phyloP scores from a whole-genome alignment of 2,113 vertebrate genomes.

The Albula glossodonta region DNA sequence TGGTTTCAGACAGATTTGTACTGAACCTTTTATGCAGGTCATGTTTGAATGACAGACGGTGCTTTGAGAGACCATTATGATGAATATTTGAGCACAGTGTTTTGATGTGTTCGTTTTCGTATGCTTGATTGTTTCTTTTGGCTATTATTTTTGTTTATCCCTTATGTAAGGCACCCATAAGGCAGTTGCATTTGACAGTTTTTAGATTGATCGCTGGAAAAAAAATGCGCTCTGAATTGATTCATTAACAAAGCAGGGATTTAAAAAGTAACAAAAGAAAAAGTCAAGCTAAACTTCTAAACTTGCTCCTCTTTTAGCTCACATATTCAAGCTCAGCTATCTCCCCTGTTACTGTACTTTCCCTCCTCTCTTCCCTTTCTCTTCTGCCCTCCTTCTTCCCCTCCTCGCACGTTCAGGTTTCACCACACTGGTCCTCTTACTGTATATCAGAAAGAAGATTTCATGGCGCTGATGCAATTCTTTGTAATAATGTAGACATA shows the following conservation, averaged over 20 bases:
- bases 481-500: constrained; percentile 39
- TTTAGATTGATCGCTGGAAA: too few relatives aligned
- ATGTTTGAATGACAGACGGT: background rate
- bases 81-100: background rate
- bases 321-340: background rate
- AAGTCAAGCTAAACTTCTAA: background rate
- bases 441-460: background rate
- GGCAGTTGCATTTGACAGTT: too few relatives aligned
- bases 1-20: background rate
- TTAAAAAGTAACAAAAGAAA: background rate
- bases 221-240: too few relatives aligned
- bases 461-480: constrained; percentile 54
- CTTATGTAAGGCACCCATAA: too few relatives aligned
- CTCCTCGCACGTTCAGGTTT: background rate
- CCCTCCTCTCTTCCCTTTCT: background rate
- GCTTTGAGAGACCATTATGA: background rate
- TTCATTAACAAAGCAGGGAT: too few relatives aligned
- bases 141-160: background rate
- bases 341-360: background rate
- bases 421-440: background rate
- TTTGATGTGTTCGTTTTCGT: background rate
- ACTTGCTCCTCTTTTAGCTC: background rate
- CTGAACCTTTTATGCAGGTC: background rate
- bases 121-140: background rate
- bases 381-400: background rate